Conservation (phyloP, 2,113 vertebrate genomes). For the Alligator sinensis region DNA sequence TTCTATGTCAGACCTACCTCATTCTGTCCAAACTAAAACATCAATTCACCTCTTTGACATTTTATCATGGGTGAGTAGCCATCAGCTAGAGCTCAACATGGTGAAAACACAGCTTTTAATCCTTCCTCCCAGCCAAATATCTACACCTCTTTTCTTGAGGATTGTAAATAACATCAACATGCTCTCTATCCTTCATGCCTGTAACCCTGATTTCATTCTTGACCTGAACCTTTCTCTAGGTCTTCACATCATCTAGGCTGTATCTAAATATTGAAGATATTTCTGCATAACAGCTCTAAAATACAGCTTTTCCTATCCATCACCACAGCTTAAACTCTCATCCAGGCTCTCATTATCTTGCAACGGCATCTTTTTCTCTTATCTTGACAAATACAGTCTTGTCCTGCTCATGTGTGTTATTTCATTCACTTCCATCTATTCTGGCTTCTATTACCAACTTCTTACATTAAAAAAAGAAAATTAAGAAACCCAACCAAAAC, state of each 20-base stretch:
- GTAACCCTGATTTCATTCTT: background rate
- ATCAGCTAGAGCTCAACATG: background rate
- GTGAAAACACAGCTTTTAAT: background rate
- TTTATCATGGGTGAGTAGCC: background rate
- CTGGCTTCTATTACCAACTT: too few relatives aligned
- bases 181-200: background rate
- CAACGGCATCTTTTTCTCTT: too few relatives aligned
- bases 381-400: too few relatives aligned
- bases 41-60: fast-evolving
- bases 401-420: too few relatives aligned
- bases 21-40: background rate
- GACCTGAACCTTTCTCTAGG: background rate
- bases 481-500: too few relatives aligned
- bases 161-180: background rate
- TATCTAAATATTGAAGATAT: background rate
- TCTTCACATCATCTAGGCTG: background rate
- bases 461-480: too few relatives aligned
- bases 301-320: too few relatives aligned
- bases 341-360: too few relatives aligned
- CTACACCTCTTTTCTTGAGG: background rate
- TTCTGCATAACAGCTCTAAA: background rate
- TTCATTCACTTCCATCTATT: too few relatives aligned
- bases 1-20: background rate
- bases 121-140: background rate
- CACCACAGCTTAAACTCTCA: too few relatives aligned